Conservation (phyloP, 2,888 invertebrate species). For the Amphipoea lucens region DNA sequence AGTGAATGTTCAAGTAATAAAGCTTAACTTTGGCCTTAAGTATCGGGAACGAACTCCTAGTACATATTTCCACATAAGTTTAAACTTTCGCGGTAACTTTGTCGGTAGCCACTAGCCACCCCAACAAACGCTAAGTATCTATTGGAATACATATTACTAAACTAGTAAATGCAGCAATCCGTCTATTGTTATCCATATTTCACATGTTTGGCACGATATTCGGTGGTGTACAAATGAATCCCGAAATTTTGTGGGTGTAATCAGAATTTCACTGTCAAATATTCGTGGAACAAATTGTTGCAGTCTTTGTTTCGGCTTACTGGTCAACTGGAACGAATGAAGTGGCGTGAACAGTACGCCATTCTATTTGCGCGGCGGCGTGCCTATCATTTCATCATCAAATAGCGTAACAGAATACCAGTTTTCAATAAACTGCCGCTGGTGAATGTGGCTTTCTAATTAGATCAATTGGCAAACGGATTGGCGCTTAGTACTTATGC, state of each 20-base stretch:
- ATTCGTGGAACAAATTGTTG: neutral
- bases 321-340: neutral
- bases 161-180: neutral
- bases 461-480: neutral
- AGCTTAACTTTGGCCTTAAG: constrained; percentile 1
- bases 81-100: constrained; percentile 3
- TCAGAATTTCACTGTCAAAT: neutral
- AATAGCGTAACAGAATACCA: neutral
- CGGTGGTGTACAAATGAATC: neutral
- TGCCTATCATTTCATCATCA: neutral
- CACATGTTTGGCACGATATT: neutral
- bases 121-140: neutral
- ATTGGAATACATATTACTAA: neutral
- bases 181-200: neutral
- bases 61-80: neutral
- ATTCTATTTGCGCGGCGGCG: neutral
- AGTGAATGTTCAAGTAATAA: neutral
- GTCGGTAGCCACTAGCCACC: neutral
- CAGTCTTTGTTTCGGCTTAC: neutral
- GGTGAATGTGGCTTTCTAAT: neutral
- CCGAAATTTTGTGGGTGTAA: neutral
- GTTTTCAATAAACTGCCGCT: neutral
- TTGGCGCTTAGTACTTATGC: neutral
- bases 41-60: neutral
- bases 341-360: neutral